Conservation (phyloP, 2,797 vertebrate species). For the Falco peregrinus region DNA sequence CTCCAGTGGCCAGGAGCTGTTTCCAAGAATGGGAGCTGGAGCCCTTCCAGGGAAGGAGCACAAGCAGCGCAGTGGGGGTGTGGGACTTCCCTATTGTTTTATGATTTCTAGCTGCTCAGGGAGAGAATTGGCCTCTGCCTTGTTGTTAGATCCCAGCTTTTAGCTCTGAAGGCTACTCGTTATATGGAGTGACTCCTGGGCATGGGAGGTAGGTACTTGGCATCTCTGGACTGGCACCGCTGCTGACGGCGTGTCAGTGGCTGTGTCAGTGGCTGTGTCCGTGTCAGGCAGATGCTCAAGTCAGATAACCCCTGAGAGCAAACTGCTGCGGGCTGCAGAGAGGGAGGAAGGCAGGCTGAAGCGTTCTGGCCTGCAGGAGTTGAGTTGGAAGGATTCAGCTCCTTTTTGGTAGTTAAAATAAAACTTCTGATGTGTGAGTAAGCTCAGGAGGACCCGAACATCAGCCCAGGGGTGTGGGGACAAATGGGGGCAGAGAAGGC, state of each 20-base stretch:
- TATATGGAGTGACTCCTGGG: background rate
- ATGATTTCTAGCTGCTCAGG: background rate
- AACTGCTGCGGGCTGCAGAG: background rate
- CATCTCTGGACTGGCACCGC: background rate
- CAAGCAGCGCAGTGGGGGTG: background rate
- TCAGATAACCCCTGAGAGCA: background rate
- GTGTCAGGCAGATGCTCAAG: background rate
- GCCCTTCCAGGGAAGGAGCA: background rate
- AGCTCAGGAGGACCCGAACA: background rate
- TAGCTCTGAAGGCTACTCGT: background rate
- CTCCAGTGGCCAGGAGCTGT: background rate
- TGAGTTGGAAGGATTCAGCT: background rate
- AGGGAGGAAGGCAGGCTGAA: background rate
- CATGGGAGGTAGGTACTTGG: background rate
- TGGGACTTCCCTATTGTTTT: background rate
- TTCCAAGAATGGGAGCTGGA: constrained; percentile 42
- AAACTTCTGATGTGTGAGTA: background rate
- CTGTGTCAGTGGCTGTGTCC: accelerated
- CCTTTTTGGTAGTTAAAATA: background rate
- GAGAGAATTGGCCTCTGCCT: background rate
- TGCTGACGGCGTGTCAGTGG: background rate
- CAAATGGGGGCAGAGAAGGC: background rate
- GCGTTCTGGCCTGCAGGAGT: background rate
- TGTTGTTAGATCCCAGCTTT: background rate
- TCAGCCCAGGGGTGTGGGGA: background rate